Percentiles rank a stretch among this genome's conserved stretches.
These are phyloP conservation scores for Drosophila persimilis DNA, from an alignment of 1,140 invertebrate species.

Conservation along the genomic window DNA sequence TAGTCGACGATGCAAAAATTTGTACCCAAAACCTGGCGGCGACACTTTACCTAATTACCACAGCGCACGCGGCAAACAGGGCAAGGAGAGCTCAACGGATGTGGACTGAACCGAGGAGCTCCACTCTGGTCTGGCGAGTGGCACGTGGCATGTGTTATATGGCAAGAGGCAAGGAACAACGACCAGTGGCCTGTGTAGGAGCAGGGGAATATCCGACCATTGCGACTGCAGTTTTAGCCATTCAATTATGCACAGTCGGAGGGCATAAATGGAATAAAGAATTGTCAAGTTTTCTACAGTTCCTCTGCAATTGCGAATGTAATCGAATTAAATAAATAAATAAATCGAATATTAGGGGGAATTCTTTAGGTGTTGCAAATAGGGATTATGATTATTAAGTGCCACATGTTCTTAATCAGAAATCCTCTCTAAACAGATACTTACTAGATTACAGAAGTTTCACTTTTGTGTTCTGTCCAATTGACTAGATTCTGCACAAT, in stretches of 20 bases:
- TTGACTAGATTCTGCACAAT: no score
- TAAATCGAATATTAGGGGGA: no score
- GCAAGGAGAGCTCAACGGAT: constrained; percentile 28
- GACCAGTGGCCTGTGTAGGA: constrained; percentile 7
- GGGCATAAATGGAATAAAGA: constrained; percentile 1
- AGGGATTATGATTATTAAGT: no score
- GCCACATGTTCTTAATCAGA: no score
- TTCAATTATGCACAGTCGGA: constrained; percentile 31
- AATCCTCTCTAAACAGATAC: no score
- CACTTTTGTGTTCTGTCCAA: no score
- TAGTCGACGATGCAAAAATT: constrained; percentile 50
- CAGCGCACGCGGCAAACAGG: constrained; percentile 27
- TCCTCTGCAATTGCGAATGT: no score
- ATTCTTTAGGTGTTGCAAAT: no score
- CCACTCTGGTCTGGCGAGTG: constrained; percentile 10
- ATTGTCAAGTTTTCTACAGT: not conserved
- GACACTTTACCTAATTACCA: constrained; percentile 74
- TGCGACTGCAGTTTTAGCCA: constrained; percentile 24
- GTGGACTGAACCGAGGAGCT: constrained; percentile 12
- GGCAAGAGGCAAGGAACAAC: constrained; percentile 23
- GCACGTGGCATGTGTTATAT: constrained; percentile 10
- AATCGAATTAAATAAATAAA: no score
- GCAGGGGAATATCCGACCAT: not conserved
- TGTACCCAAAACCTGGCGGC: constrained; percentile 55
- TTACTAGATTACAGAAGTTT: no score